phyloP scores from a whole-genome alignment of 2,113 vertebrate species.

The Myotis yumanensis region DNA sequence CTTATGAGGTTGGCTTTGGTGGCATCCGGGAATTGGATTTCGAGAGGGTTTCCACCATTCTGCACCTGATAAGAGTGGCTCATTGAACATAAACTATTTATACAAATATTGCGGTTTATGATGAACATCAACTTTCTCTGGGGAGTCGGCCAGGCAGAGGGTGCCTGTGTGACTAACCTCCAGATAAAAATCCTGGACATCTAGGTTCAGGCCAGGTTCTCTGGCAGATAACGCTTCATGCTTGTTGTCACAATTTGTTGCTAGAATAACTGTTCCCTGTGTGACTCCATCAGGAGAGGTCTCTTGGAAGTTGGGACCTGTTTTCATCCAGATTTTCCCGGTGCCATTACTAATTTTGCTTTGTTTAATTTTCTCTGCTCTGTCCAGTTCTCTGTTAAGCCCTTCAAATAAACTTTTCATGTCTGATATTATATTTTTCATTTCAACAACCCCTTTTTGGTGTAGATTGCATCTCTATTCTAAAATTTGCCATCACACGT shows the following conservation, averaged over 20 bases:
- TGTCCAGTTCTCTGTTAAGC: not conserved
- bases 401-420: not conserved
- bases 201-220: too few relatives aligned
- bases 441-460: not conserved
- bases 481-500: not conserved
- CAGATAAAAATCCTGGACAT: not conserved
- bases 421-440: not conserved
- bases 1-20: not conserved
- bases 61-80: not conserved
- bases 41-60: not conserved
- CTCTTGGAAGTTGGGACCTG: not conserved
- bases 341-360: not conserved
- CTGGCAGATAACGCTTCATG: not conserved
- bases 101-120: not conserved
- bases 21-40: not conserved
- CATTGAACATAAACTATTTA: not conserved
- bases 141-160: not conserved
- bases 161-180: not conserved
- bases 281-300: not conserved
- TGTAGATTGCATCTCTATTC: not conserved
- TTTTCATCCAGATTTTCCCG: not conserved
- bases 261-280: not conserved
- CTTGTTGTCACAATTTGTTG: not conserved
- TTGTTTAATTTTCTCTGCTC: not conserved
- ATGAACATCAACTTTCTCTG: not conserved